Conservation (phyloP, 2,888 invertebrate species). For the Tenodera sinensis region DNA sequence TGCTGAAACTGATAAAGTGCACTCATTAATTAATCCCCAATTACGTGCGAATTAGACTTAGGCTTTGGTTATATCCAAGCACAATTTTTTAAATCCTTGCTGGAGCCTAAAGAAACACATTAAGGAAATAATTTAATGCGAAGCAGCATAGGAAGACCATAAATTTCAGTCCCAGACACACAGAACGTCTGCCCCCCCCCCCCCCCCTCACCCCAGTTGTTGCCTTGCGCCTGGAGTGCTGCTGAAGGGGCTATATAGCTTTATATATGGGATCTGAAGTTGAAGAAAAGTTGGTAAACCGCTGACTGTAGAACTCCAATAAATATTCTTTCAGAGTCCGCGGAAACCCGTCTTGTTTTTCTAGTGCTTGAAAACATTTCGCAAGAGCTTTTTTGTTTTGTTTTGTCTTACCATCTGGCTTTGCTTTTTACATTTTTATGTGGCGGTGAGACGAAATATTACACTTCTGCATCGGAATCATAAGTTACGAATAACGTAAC, state of each 20-base stretch:
- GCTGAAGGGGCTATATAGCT: not conserved
- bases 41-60: not conserved
- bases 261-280: not conserved
- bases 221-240: not conserved
- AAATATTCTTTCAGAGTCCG: not conserved
- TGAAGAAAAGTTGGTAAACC: not conserved
- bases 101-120: not conserved
- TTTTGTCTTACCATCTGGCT: not conserved
- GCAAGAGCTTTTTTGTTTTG: not conserved
- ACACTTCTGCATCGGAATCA: not conserved
- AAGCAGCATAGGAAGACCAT: not conserved
- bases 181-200: not conserved
- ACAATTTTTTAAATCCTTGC: not conserved
- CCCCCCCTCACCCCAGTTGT: not conserved
- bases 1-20: too few species aligned
- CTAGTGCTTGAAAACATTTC: not conserved
- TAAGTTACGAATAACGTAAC: not conserved
- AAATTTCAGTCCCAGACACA: not conserved
- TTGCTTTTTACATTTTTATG: not conserved
- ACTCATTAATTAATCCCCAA: not conserved
- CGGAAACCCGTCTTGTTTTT: not conserved
- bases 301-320: not conserved
- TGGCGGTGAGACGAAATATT: not conserved
- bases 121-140: not conserved
- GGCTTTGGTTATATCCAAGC: not conserved